Base-by-base conservation (phyloP, 2,888 invertebrate species). In the Pollenia labialis region DNA sequence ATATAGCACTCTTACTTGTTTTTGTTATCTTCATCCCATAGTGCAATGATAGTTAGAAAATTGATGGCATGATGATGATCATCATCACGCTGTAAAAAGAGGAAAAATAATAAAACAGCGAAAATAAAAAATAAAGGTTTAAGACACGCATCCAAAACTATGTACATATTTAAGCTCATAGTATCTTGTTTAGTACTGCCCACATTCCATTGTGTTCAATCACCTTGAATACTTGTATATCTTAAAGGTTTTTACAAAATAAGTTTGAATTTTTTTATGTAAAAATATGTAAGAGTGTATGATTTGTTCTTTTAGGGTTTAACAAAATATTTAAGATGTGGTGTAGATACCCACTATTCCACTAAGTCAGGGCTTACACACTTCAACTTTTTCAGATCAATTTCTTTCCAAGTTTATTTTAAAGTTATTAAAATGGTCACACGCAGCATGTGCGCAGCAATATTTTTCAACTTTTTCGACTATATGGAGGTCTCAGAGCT, bases 171-270 rank as follows among this genome's bases (percentile, higher is more conserved):
- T 87, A 87, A 87, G 87, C 77, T 87, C 66, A 74, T 80, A 74
- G 79, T 72, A 82, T 85, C 82, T 81, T 85, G 79, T 83, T 85
- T 88, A 88, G 85, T 87, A 79, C 87, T 87, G 88, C 89, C 88
- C 88, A 89, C 89, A 89, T 89, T 89, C 89, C 89, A 87, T 85
- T 87, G 86, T 89, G 89, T 89, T 88, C 89, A 89, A 89, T 89
- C 89, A 89, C 89, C 89, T 88, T 88, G 84, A 86, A 86, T 87
- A 62, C 83, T 86, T 87, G 76, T 72, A 68, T 76, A 81, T 87
- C 81, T 81, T 84, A 58, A 76, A 81, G 76, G 80, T 75, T 83
- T 85, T 76, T 52, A 56, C 44, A 82, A 79, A 74, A 74, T 50
- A 80, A 50, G 18, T 74, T 66, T 75, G 56, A 11, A 48, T 50